These are phyloP conservation scores for Apeltes quadracus DNA, from an alignment of 2,113 vertebrate species.

Conservation along the genomic window DNA sequence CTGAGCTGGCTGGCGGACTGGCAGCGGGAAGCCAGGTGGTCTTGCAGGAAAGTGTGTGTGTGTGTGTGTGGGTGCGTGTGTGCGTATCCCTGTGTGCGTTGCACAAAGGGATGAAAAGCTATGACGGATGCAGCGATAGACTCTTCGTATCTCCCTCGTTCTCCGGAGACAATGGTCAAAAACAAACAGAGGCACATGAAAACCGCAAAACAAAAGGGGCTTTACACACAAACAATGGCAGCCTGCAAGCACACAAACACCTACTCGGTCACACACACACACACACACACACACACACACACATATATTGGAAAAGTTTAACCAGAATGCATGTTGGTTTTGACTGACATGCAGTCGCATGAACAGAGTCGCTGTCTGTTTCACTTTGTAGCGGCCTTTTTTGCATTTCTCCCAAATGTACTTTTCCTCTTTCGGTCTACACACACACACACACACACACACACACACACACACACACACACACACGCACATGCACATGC, in stretches of 20 bases:
- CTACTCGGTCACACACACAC: not conserved
- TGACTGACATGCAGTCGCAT: constrained; percentile 17
- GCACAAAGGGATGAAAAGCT: constrained; percentile 41
- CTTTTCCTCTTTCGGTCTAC: not conserved
- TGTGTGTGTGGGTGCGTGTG: constrained; percentile 30
- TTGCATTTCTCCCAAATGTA: not conserved
- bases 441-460: constrained; percentile 23
- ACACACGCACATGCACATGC: constrained; percentile 7
- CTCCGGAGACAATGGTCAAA: constrained; percentile 39
- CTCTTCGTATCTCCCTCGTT: constrained; percentile 18
- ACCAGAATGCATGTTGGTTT: constrained; percentile 17
- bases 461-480: constrained; percentile 4
- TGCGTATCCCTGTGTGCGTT: constrained; percentile 15
- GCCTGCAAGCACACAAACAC: constrained; percentile 2
- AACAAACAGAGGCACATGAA: constrained; percentile 45
- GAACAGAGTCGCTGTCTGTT: constrained; percentile 7
- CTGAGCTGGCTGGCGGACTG: constrained; percentile 72
- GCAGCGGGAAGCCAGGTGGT: constrained; percentile 78
- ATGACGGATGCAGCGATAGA: constrained; percentile 43
- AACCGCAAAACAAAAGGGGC: constrained; percentile 27
- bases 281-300: not conserved
- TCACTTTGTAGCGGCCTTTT: not conserved
- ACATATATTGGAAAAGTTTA: not conserved
- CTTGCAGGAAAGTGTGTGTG: constrained; percentile 59
- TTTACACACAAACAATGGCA: constrained; percentile 16